Evolutionary conservation across 1,140 invertebrate genomes (phyloP), one percentile per base, ranked within the genome.

Genomic region (Drosophila seguyi): DNA sequence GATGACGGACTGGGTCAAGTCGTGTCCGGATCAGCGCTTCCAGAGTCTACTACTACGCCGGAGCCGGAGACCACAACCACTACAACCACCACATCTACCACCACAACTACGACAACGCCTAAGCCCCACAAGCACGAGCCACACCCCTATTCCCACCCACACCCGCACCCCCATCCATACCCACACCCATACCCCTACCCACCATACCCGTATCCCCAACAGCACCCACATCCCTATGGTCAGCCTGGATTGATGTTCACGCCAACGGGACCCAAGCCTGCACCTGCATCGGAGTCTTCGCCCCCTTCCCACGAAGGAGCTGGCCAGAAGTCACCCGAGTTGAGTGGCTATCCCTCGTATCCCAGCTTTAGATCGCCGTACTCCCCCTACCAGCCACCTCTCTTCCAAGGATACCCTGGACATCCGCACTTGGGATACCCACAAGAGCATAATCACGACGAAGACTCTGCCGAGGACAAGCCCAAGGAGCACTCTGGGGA

Each of bases 51-150:
- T 6, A 61, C 71, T 5, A 67, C 73, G 38, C 56, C 56, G 3
- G 65, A 77, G 36, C 67, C 73, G 10, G 50, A 84, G 41, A 83
- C 81, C 7, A 83, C 79, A 14, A 72, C 57, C 1, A 13, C 44
- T 7, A 73, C 71, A 7, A 63, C 61, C 5, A 81, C 78, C 1
- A 63, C 62, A 4, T 31, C 73, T 8, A 52, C 60, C 4, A 66
- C 72, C 0, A 77, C 79, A 2, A 67, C 79, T 6, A 57, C 57
- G 4, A 78, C 73, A 18, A 61, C 66, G n/a, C 71, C 57, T 16
- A 79, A 47, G 50, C 56, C 45, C 41, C 36, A 59, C 13, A 79
- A 73, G 20, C 74, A 76, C 6, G 61, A 71, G 16, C 52, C 36
- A 29, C 38, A 61, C 25, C 39, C 44, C 13, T 45, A 77, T 39